Evolutionary conservation across 2,888 invertebrate genomes (phyloP).

Genomic region (Acanthosepion pharaonis): DNA sequence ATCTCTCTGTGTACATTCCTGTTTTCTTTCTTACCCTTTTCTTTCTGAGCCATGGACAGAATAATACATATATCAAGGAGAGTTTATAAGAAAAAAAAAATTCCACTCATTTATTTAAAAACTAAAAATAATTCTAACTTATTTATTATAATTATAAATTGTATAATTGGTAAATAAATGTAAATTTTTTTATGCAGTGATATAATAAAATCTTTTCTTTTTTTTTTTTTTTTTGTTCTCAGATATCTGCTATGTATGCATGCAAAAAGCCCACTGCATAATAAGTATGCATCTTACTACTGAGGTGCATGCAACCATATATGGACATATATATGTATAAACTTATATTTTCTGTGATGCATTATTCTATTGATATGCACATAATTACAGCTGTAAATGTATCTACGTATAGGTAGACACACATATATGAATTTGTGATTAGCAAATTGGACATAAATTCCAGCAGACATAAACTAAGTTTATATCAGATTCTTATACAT

Average conservation of each 20-base stretch:
- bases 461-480: too few species aligned
- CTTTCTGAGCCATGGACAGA: too few species aligned
- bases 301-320: constrained; percentile 21
- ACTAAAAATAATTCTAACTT: too few species aligned
- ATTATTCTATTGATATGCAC: neutral
- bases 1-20: too few species aligned
- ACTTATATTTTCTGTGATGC: neutral
- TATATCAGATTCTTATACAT: too few species aligned
- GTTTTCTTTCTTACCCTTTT: too few species aligned
- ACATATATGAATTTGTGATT: neutral
- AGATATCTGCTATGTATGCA: neutral
- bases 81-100: too few species aligned
- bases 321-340: neutral
- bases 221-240: neutral
- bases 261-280: neutral
- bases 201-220: neutral
- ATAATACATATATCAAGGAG: too few species aligned
- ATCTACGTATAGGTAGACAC: neutral
- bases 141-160: neutral
- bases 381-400: neutral
- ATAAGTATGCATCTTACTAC: constrained; percentile 3
- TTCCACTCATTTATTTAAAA: too few species aligned
- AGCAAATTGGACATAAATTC: too few species aligned
- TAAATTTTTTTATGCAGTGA: neutral
- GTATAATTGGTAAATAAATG: neutral